phyloP scores from a whole-genome alignment of 2,113 vertebrate genomes.

The Eurystomus gularis region DNA sequence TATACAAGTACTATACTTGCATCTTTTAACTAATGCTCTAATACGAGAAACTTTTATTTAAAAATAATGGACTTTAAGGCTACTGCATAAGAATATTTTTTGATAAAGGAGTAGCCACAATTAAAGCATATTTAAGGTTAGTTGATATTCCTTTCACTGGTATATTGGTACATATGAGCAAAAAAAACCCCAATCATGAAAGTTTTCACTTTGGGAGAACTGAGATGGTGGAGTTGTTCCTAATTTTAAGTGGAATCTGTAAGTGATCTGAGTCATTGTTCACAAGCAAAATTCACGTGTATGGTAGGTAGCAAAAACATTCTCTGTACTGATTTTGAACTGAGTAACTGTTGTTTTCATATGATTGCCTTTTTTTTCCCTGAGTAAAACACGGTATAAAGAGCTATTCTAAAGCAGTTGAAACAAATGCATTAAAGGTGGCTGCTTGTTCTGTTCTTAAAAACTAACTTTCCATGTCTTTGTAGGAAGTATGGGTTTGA shows the following conservation, averaged over 20 bases:
- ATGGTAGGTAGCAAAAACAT: conserved; percentile 21
- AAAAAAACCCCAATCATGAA: background rate
- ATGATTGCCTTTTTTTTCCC: background rate
- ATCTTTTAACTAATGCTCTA: background rate
- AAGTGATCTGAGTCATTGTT: conserved; percentile 25
- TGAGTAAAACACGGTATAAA: conserved; percentile 36
- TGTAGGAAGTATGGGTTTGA: background rate
- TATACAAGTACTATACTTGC: fast-evolving
- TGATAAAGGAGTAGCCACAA: background rate
- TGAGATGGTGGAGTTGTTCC: background rate
- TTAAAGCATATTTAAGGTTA: background rate
- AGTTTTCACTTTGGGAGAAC: background rate
- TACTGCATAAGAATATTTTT: too few relatives aligned
- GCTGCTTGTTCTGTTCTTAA: background rate
- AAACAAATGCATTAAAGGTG: conserved; percentile 21
- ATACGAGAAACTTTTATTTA: background rate
- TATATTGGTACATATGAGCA: background rate
- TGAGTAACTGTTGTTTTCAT: conserved; percentile 42
- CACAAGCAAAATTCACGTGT: conserved; percentile 26
- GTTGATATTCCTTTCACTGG: background rate
- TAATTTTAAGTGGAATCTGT: conserved; percentile 16
- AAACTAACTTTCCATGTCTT: background rate
- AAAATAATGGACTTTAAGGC: too few relatives aligned
- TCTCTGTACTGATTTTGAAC: conserved; percentile 47
- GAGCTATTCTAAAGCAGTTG: conserved; percentile 14